A percentile compares a stretch with the other conserved stretches of the same genome.
Evolutionary conservation across 2,888 invertebrate species (phyloP).

Genomic region (Torymus texanus): DNA sequence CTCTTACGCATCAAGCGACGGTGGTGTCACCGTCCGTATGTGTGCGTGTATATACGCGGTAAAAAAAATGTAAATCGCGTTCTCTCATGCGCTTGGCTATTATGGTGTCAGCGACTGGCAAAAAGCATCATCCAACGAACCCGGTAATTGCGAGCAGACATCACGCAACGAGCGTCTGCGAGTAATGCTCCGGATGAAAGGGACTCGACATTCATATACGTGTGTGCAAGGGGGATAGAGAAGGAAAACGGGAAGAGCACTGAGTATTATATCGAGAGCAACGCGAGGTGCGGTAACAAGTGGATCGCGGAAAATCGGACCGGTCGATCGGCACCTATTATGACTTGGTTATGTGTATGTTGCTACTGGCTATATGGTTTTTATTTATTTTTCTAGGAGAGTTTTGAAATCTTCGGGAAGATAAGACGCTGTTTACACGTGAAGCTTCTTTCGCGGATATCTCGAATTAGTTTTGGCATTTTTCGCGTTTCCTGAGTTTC

Average conservation of each 20-base stretch:
- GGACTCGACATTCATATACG: neutral
- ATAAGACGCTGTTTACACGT: no score
- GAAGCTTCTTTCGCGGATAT: no score
- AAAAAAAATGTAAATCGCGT: slow-evolving; percentile 36
- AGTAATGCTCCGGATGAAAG: neutral
- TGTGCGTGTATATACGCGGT: no score
- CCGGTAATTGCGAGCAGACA: neutral
- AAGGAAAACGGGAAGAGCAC: slow-evolving; percentile 18
- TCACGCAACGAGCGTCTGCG: neutral
- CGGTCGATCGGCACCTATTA: slow-evolving; percentile 5
- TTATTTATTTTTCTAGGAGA: no score
- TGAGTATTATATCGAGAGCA: neutral
- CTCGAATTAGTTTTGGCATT: no score
- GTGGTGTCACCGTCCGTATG: neutral
- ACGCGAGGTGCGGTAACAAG: slow-evolving; percentile 43
- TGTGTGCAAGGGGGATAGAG: neutral
- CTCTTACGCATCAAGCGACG: slow-evolving; percentile 39
- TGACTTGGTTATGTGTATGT: neutral
- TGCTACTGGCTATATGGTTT: no score
- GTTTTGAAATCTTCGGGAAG: no score
- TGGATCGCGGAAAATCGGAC: slow-evolving; percentile 38
- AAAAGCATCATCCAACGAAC: neutral
- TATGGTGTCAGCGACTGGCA: neutral
- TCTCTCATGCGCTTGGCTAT: neutral
- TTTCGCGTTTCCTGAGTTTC: slow-evolving; percentile 35